Conservation (phyloP, 1,140 invertebrate species). For the Drosophila lini region DNA sequence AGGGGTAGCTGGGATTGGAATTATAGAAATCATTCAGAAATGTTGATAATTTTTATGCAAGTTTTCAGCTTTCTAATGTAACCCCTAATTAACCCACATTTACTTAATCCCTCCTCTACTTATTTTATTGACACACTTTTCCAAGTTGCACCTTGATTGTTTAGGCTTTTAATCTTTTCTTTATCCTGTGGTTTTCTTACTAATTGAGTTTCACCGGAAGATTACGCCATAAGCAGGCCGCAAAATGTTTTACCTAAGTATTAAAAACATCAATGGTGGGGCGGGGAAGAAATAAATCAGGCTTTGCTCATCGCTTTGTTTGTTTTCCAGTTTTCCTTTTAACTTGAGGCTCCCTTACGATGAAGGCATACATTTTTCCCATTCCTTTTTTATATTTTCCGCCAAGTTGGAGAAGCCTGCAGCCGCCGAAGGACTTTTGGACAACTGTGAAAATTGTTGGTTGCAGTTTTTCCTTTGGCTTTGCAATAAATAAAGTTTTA, state of each 20-base stretch:
- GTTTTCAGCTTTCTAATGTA: not conserved
- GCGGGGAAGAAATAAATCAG: conserved; percentile 20
- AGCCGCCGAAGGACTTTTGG: conserved; percentile 20
- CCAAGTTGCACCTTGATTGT: conserved; percentile 13
- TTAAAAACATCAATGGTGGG: conserved; percentile 1
- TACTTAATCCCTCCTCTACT: not conserved
- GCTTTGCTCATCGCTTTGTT: conserved; percentile 27
- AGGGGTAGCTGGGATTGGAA: conserved; percentile 4
- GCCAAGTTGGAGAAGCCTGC: conserved; percentile 43
- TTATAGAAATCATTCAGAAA: not conserved
- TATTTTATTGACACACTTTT: conserved; percentile 9
- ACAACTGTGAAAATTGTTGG: conserved; percentile 43
- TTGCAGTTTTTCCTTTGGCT: conserved; percentile 39
- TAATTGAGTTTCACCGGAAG: conserved; percentile 29
- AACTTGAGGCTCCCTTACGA: conserved; percentile 25
- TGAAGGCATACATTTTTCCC: not conserved
- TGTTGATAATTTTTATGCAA: no score
- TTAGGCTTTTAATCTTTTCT: conserved; percentile 16
- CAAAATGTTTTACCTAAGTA: conserved; percentile 15
- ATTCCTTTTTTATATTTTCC: not conserved
- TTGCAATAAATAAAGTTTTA: conserved; percentile 73
- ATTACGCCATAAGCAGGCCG: conserved; percentile 6
- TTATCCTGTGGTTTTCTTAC: conserved; percentile 13
- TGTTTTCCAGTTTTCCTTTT: conserved; percentile 28
- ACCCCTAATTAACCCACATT: conserved; percentile 7